Base-by-base conservation (phyloP, 1,140 invertebrate genomes). In the Microplitis demolitor region DNA sequence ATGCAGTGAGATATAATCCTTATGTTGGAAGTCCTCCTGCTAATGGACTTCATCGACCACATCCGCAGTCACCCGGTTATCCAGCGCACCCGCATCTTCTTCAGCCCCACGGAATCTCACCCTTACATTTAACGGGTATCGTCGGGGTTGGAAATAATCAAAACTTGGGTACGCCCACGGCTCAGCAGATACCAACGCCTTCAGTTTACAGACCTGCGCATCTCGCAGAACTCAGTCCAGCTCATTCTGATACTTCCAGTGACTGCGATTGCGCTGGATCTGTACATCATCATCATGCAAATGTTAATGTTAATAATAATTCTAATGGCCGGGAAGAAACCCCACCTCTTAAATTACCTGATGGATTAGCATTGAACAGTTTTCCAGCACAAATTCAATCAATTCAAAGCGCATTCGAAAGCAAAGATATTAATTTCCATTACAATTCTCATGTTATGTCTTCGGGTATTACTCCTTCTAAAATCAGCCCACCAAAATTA, bases 401-500 rank as follows among this genome's bases (percentile, higher is more conserved):
- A 8, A 77, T 80, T 53, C 53, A 77, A 9, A 76, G 50, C 13
- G 66, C 67, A 0, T 82, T 80, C 35, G 81, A 84, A 2, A 74
- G 64, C 33, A 81, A 82, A 51, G 39, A 69, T 13, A n/a, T 14
- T 24, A 24, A 50, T 14, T 14, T 33, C 35, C 16, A 37, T 24
- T 24, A 24, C 24, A 16, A 70, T 56, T 53, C 78, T 79, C 31
- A 51, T 76, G 33, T 69, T 51, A 16, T 13, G 8, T 80, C 82
- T 37, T 78, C 79, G 74, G 83, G 13, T 77, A 74, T 83, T 67
- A 76, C 81, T 69, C 73, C 85, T 75, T 88, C 84, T 60, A 83
- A 85, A 45, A 76, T 86, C 1, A 89, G 88, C 4, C 87, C 89
- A 74, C 91, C 91, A 0, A 92, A 92, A 79, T 80, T 92, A 13